A percentile compares a stretch with the other conserved stretches of the same genome.
Conservation (phyloP, 2,113 vertebrate species). For the Coptodon bakossiorum region DNA sequence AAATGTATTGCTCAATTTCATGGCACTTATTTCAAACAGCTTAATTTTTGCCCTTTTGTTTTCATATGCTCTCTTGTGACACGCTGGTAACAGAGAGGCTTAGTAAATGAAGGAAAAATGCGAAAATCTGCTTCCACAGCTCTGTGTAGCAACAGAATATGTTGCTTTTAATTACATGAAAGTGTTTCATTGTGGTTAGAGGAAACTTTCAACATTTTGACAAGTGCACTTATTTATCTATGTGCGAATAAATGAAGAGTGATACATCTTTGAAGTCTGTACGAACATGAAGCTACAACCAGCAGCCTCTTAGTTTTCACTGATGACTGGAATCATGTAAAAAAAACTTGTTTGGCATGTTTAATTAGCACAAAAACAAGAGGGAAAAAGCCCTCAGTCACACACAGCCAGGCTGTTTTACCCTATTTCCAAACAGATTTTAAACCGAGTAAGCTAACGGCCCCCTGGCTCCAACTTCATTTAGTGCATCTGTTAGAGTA, state of each 20-base stretch:
- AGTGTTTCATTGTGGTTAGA: not conserved
- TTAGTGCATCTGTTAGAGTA: not conserved
- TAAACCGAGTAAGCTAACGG: not conserved
- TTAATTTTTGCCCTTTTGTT: constrained; percentile 8
- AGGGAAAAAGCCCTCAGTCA: not conserved
- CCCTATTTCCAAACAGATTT: not conserved
- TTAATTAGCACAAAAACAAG: not conserved
- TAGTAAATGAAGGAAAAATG: not conserved
- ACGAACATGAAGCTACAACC: not conserved
- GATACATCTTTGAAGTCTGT: not conserved
- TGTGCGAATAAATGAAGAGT: not conserved
- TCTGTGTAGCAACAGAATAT: not conserved
- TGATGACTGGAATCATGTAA: not conserved
- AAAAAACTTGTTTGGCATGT: not conserved
- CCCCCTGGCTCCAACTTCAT: not conserved
- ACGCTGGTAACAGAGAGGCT: not conserved
- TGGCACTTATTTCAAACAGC: not conserved
- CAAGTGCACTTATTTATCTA: not conserved
- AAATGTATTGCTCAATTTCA: constrained; percentile 32
- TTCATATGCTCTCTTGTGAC: constrained; percentile 20
- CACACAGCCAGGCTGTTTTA: not conserved
- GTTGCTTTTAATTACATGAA: not conserved
- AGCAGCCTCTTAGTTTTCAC: not conserved
- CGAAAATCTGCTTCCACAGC: not conserved
- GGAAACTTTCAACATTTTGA: not conserved